Base-by-base conservation (phyloP, 2,888 invertebrate species). In the Coenonympha arcania region DNA sequence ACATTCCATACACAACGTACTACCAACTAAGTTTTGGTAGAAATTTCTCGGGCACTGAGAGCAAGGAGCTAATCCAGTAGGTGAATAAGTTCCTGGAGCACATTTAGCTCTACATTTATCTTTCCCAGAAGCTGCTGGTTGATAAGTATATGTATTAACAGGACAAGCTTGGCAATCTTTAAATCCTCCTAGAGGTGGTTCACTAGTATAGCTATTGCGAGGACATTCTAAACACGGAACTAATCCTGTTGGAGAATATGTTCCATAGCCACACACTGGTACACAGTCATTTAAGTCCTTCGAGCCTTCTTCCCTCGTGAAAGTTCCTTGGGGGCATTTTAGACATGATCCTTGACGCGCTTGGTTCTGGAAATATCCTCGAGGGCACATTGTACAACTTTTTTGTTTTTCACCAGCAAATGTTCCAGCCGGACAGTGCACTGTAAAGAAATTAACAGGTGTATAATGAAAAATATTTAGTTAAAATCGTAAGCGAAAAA, bases 401-500 rank as follows among this genome's bases (percentile, higher is more conserved):
- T 95, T 94, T 81, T 96, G 95, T 64, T 95, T 95, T 62, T 94
- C 93, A 15, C 92, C 93, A 33, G 96, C 95, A 68, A 92, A 96
- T 0, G 98, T 96, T 65, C 99, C 99, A 61, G 97, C 96, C 5
- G 99, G 98, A 73, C 99, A 99, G 70, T 98, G 95, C 55, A 98
- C 95, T 95, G 66, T 40, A 63, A 61, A 15, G 6, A 8, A 34
- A 36, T 2, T 15, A 34, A 26, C n/a, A 4, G n/a, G n/a, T 16
- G 11, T 15, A 45, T 37, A 15, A 8, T 8, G 31, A 15, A 18
- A n/a, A n/a, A n/a, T n/a, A n/a, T n/a, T n/a, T n/a, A n/a, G n/a
- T n/a, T n/a, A n/a, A n/a, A n/a, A n/a, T n/a, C n/a, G n/a, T n/a
- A n/a, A n/a, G n/a, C n/a, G n/a, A n/a, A n/a, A 15, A 15, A 20